A percentile compares a stretch with the other conserved stretches of the same genome.
Evolutionary conservation across 2,113 vertebrate species (phyloP).

Genomic region (Girardinichthys multiradiatus): DNA sequence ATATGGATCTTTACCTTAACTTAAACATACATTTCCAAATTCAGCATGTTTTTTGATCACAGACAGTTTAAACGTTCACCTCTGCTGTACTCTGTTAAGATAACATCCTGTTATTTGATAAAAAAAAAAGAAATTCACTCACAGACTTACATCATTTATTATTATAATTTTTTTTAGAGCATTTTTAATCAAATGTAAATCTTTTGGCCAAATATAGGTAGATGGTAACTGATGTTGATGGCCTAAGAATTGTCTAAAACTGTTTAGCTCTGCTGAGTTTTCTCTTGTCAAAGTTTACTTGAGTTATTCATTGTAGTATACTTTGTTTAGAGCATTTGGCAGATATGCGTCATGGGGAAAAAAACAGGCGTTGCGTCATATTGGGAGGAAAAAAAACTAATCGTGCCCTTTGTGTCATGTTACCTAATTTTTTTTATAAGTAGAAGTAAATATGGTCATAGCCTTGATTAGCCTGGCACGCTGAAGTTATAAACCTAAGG

Average conservation of each 20-base stretch:
- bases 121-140: too few species aligned
- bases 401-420: constrained; percentile 3
- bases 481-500: background rate
- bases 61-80: too few species aligned
- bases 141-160: too few species aligned
- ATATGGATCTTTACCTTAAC: too few species aligned
- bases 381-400: background rate
- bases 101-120: too few species aligned
- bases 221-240: background rate
- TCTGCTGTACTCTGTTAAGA: too few species aligned
- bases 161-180: too few species aligned
- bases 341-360: background rate
- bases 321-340: constrained; percentile 6
- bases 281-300: background rate
- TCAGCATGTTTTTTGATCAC: too few species aligned
- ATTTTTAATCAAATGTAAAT: background rate
- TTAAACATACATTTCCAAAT: too few species aligned
- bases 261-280: background rate
- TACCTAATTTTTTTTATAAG: constrained; percentile 7
- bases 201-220: background rate
- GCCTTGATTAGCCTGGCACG: background rate
- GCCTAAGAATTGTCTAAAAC: background rate
- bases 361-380: background rate
- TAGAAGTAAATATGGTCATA: constrained; percentile 16
- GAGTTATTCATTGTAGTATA: background rate